phyloP scores from a whole-genome alignment of 2,888 invertebrate genomes.

The Caenorhabditis panamensis region DNA sequence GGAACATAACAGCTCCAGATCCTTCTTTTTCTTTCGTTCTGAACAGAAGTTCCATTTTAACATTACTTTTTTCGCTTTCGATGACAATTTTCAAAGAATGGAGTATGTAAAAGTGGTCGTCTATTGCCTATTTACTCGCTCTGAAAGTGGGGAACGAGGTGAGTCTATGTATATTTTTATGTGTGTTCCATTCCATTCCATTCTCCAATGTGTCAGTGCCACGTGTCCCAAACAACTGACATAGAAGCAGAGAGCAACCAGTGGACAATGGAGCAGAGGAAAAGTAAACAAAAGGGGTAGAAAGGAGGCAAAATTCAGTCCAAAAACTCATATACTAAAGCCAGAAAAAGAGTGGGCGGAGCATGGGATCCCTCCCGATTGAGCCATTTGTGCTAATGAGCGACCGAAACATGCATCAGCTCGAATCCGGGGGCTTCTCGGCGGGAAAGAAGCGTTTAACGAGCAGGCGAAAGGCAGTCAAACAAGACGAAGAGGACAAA shows the following conservation, averaged over 20 bases:
- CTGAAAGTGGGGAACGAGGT: too few relatives aligned
- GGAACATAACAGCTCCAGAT: too few relatives aligned
- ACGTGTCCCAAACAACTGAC: slow-evolving; percentile 6
- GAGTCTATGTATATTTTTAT: too few relatives aligned
- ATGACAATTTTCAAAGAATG: too few relatives aligned
- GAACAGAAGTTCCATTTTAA: too few relatives aligned
- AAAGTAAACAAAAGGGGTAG: slow-evolving; percentile 48
- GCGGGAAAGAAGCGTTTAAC: slow-evolving; percentile 36
- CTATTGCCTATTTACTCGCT: too few relatives aligned
- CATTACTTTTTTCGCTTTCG: too few relatives aligned
- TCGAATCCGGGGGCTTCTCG: neutral
- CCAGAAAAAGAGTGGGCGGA: slow-evolving; percentile 45
- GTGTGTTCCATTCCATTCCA: too few relatives aligned
- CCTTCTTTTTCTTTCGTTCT: too few relatives aligned
- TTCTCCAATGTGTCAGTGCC: slow-evolving; percentile 5
- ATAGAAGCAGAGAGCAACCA: neutral
- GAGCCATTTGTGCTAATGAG: slow-evolving; percentile 59
- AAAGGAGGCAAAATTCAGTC: neutral
- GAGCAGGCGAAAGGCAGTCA: slow-evolving; percentile 18
- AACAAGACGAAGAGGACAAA: slow-evolving; percentile 17
- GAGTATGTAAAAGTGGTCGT: too few relatives aligned
- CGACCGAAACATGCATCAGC: slow-evolving; percentile 53
- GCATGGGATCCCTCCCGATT: slow-evolving; percentile 30
- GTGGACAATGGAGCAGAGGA: slow-evolving; percentile 6
- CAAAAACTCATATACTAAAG: slow-evolving; percentile 30